Evolutionary conservation across 2,797 vertebrate species (phyloP).

Genomic region (Melopsittacus undulatus): DNA sequence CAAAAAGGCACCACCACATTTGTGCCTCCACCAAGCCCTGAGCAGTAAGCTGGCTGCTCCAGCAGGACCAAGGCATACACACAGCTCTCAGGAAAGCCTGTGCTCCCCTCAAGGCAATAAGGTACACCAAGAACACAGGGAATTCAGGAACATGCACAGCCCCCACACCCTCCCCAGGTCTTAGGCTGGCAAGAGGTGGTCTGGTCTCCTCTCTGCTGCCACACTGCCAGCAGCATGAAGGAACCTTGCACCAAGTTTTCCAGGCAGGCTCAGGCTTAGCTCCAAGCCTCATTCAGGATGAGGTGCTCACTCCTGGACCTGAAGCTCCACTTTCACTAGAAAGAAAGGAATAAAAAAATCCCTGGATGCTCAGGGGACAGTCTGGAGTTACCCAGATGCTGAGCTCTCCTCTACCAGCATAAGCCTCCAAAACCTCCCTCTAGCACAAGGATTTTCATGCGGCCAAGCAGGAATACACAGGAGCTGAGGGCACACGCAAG

Average conservation of each 20-base stretch:
- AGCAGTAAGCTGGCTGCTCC: background rate
- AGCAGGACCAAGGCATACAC: background rate
- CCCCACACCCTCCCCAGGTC: background rate
- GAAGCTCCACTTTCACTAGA: background rate
- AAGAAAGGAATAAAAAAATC: background rate
- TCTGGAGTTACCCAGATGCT: background rate
- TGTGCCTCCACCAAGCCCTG: background rate
- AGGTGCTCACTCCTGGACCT: background rate
- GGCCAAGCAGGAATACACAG: background rate
- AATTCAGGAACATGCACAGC: background rate
- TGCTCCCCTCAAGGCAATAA: background rate
- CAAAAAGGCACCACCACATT: background rate
- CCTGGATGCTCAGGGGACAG: background rate
- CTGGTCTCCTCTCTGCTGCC: background rate
- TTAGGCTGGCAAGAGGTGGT: background rate
- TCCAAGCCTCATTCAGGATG: background rate
- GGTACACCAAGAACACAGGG: fast-evolving
- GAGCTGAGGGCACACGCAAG: background rate
- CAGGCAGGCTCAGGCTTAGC: background rate
- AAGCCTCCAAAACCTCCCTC: background rate
- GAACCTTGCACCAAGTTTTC: background rate
- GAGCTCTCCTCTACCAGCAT: background rate
- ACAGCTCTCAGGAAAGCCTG: background rate
- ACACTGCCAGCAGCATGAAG: background rate
- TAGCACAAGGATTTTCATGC: background rate